Conservation (phyloP, 1,140 invertebrate species). For the Euglossa dilemma region DNA sequence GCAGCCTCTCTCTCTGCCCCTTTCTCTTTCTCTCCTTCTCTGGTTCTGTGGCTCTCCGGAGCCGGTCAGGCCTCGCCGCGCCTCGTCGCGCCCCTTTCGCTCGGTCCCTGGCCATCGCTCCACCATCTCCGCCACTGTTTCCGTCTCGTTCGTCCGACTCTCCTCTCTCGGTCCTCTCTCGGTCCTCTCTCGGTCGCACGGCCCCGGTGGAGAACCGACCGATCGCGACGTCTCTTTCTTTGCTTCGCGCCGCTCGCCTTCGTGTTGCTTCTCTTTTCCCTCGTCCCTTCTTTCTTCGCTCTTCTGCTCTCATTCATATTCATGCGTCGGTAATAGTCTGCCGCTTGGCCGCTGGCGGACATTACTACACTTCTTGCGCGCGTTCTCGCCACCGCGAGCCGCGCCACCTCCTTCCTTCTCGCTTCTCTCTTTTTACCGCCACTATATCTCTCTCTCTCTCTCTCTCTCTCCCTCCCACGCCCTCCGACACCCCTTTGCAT, state of each 20-base stretch:
- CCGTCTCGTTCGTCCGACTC: constrained; percentile 18
- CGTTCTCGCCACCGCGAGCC: constrained; percentile 73
- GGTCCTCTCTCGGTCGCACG: neutral
- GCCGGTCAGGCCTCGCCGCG: constrained; percentile 5
- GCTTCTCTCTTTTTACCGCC: constrained; percentile 6
- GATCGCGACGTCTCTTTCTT: constrained; percentile 29
- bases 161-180: too few relatives aligned
- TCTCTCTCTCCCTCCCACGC: too few relatives aligned
- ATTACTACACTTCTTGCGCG: constrained; percentile 78
- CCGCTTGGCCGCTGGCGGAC: constrained; percentile 76
- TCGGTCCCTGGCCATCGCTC: neutral
- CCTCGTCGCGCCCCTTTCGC: neutral
- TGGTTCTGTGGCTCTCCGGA: neutral
- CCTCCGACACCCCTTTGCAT: too few relatives aligned
- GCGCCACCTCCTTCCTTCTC: constrained; percentile 13
- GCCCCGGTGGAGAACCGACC: neutral
- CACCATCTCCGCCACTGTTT: constrained; percentile 1
- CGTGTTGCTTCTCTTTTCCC: neutral
- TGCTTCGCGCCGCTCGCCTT: constrained; percentile 18
- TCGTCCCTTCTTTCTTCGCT: constrained; percentile 52
- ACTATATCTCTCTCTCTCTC: neutral
- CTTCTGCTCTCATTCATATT: constrained; percentile 79
- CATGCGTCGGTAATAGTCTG: constrained; percentile 80
- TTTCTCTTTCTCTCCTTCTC: constrained; percentile 21
- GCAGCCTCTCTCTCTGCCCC: constrained; percentile 46